Percentiles rank a stretch among this genome's conserved stretches.
phyloP scores from a whole-genome alignment of 2,113 vertebrate species.

The Vulpes lagopus region DNA sequence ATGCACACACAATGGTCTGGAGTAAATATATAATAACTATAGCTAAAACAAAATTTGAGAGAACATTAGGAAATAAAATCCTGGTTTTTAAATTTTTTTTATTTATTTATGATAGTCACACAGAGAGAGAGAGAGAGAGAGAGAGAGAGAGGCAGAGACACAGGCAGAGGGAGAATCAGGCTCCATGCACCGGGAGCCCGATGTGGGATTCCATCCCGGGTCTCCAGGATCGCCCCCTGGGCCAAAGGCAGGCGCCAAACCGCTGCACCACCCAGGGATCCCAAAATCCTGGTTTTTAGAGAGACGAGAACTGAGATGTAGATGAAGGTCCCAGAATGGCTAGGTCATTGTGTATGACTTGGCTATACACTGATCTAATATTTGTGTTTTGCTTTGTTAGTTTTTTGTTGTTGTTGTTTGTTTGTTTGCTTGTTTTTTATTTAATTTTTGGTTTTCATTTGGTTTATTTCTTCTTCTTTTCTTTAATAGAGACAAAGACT shows the following conservation, averaged over 20 bases:
- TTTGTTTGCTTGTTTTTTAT: neutral
- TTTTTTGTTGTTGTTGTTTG: neutral
- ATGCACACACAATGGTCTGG: neutral
- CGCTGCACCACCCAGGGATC: too few species aligned
- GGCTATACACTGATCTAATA: neutral
- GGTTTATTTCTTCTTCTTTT: neutral
- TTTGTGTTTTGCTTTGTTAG: neutral
- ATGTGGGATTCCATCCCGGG: too few species aligned
- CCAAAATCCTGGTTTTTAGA: neutral
- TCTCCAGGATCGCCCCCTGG: too few species aligned
- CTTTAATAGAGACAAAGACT: neutral
- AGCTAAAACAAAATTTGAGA: neutral
- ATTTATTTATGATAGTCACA: too few species aligned
- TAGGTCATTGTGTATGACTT: neutral
- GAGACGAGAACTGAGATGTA: neutral
- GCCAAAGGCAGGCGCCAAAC: too few species aligned
- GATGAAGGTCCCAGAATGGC: neutral
- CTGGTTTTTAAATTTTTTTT: neutral
- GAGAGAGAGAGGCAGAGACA: too few species aligned
- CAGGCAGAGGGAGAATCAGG: too few species aligned
- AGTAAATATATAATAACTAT: neutral
- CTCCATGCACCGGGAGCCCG: too few species aligned
- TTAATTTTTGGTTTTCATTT: neutral
- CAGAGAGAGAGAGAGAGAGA: too few species aligned
- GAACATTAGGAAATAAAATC: neutral